phyloP scores from a whole-genome alignment of 2,888 invertebrate genomes.

The Eumacrocentrus americanus region DNA sequence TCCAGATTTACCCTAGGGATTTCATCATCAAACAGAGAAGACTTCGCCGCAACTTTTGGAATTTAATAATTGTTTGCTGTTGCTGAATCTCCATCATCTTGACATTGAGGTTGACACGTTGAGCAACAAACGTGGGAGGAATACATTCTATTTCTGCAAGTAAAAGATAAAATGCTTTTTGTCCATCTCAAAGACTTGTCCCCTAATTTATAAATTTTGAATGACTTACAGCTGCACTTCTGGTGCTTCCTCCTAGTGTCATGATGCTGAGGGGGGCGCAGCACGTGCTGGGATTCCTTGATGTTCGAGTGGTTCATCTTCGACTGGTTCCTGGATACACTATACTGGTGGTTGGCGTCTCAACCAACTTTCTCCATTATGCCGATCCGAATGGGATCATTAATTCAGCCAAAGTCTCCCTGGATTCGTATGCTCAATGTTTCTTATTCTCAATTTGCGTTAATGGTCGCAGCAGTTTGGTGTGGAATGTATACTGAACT shows the following conservation, averaged over 20 bases:
- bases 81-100: constrained; percentile 4
- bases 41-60: too few species aligned
- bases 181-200: too few species aligned
- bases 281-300: constrained; percentile 23
- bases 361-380: constrained; percentile 39
- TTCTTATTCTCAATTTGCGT: constrained; percentile 39
- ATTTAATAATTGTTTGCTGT: neutral
- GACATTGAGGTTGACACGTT: too few species aligned
- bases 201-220: too few species aligned
- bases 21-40: constrained; percentile 4
- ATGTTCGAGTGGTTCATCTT: constrained; percentile 19
- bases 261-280: too few species aligned
- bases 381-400: constrained; percentile 39
- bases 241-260: too few species aligned
- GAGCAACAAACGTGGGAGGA: too few species aligned
- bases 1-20: neutral
- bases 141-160: too few species aligned
- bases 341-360: too few species aligned
- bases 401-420: constrained; percentile 31
- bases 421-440: constrained; percentile 28
- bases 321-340: constrained; percentile 30
- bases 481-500: constrained; percentile 18
- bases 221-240: too few species aligned
- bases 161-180: too few species aligned
- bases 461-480: constrained; percentile 34